Evolutionary conservation across 2,888 invertebrate genomes (phyloP), one percentile per base, ranked within the genome.

Genomic region (Tinea pellionella): DNA sequence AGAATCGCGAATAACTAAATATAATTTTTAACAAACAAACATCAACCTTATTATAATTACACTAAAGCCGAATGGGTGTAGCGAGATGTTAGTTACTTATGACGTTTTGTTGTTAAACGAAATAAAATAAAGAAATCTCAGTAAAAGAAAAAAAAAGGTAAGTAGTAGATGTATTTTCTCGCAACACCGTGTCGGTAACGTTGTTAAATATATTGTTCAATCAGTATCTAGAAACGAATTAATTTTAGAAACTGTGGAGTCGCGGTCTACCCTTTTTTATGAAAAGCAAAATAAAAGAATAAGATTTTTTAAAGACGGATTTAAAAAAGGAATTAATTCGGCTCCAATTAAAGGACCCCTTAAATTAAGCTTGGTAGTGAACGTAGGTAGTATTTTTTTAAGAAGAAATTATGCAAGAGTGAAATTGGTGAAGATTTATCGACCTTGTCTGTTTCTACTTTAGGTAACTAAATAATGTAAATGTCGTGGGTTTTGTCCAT

Each of bases 141-240:
- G 68, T 67, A 65, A 64, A 73, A 75, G 74, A 78, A 80, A 75
- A 77, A 72, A 24, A 24, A 3, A 78, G 73, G 77, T 76, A 78
- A 74, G 29, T 74, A 80, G 82, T 80, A 82, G 6, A 24, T 80
- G 75, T 84, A 83, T 84, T 81, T 83, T 80, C 80, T 78, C 73
- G 71, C 71, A 73, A 73, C 70, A 78, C 76, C 77, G 77, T 81
- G 80, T 78, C 80, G 77, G 80, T 78, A 79, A 77, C 78, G 78
- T 83, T 84, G 81, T 84, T 85, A 83, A 85, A 86, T 86, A 87
- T 85, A 85, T 85, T 77, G 85, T 81, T 84, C 85, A 87, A 87
- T 87, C 85, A 86, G 85, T 84, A 82, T 77, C 75, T 75, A 68
- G 70, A 66, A 78, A 77, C 75, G 74, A 86, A 85, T 85, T 84